phyloP scores from a whole-genome alignment of 2,888 invertebrate genomes.

The Pemphredon lugubris region DNA sequence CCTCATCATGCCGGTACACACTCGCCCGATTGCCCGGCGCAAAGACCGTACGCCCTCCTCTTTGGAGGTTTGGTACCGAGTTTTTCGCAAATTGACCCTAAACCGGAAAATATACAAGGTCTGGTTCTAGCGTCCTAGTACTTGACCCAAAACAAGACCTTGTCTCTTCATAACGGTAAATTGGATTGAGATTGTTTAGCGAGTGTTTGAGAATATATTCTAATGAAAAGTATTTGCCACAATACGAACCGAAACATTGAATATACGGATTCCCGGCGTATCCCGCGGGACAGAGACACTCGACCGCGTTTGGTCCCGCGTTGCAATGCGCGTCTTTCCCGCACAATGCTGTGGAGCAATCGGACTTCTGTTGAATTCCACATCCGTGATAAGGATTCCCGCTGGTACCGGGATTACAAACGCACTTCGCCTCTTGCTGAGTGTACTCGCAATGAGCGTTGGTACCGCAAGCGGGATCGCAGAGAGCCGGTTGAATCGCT shows the following conservation, averaged over 20 bases:
- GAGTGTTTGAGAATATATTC: background rate
- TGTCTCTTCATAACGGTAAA: too few species aligned
- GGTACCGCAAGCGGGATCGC: slow-evolving; percentile 89
- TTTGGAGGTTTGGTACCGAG: too few species aligned
- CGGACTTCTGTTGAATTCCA: slow-evolving; percentile 86
- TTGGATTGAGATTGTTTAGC: too few species aligned
- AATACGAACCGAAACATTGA: slow-evolving; percentile 86
- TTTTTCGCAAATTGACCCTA: too few species aligned
- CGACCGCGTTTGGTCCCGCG: slow-evolving; percentile 87
- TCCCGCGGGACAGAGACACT: slow-evolving; percentile 92
- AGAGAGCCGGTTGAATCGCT: slow-evolving; percentile 90
- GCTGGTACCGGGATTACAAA: slow-evolving; percentile 90
- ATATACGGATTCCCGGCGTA: slow-evolving; percentile 94
- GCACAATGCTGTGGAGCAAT: slow-evolving; percentile 88
- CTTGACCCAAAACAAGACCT: too few species aligned
- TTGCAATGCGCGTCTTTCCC: slow-evolving; percentile 91
- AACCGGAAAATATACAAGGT: too few species aligned
- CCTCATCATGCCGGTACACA: too few species aligned
- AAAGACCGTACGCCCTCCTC: too few species aligned
- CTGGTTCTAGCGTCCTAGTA: too few species aligned
- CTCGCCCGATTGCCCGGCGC: too few species aligned
- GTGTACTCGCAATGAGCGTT: slow-evolving; percentile 95
- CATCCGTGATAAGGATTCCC: slow-evolving; percentile 95
- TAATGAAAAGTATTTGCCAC: background rate
- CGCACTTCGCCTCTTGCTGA: slow-evolving; percentile 87